phyloP scores from a whole-genome alignment of 2,888 invertebrate genomes.

The Ennomos fuscantarius region DNA sequence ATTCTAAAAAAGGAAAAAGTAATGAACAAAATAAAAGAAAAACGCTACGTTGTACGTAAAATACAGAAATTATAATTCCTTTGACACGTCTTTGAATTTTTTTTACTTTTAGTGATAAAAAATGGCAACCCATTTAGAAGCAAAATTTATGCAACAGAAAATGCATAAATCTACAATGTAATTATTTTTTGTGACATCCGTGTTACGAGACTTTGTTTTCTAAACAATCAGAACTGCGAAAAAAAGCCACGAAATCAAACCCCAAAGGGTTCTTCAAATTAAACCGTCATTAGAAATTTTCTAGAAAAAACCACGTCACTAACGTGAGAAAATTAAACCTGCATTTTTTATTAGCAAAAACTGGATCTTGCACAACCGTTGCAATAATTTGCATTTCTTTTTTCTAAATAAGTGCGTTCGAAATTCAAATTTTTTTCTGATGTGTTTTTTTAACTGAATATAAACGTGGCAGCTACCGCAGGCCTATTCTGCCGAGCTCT shows the following conservation, averaged over 20 bases:
- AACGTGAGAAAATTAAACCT: slow-evolving; percentile 83
- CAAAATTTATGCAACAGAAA: slow-evolving; percentile 59
- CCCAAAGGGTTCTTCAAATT: slow-evolving; percentile 84
- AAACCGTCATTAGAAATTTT: slow-evolving; percentile 81
- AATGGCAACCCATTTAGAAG: slow-evolving; percentile 30
- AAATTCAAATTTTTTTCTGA: slow-evolving; percentile 50
- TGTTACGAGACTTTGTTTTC: slow-evolving; percentile 82
- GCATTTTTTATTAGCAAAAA: slow-evolving; percentile 60
- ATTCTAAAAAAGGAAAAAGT: too few species aligned
- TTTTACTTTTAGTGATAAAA: slow-evolving; percentile 16
- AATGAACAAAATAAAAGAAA: too few species aligned
- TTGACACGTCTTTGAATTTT: slow-evolving; percentile 12
- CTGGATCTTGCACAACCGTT: slow-evolving; percentile 65
- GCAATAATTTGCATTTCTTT: slow-evolving; percentile 72
- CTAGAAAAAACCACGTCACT: slow-evolving; percentile 61
- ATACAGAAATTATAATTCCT: too few species aligned
- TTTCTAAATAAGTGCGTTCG: slow-evolving; percentile 45
- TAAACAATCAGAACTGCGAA: slow-evolving; percentile 66
- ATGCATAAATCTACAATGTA: slow-evolving; percentile 77
- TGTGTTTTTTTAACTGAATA: slow-evolving; percentile 61
- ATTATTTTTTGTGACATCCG: slow-evolving; percentile 83
- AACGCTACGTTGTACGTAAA: too few species aligned
- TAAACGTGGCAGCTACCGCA: slow-evolving; percentile 64
- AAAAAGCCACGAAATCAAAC: slow-evolving; percentile 78
- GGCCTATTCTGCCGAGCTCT: slow-evolving; percentile 59